Conservation (phyloP, 2,113 vertebrate species). For the Crotalus tigris region DNA sequence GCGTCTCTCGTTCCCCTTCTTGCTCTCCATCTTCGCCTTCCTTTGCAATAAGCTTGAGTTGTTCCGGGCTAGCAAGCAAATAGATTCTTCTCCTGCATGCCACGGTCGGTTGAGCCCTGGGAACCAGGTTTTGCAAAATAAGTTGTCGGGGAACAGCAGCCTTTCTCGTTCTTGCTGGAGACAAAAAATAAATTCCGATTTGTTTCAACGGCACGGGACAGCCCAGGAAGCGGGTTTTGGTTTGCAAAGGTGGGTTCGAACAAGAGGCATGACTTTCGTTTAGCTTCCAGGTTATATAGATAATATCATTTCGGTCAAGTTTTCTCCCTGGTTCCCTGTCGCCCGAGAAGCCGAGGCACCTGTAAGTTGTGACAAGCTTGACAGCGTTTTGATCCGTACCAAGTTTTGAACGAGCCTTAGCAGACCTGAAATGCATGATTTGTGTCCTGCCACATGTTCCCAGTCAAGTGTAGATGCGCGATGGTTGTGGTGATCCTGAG, state of each 20-base stretch:
- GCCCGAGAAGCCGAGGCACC: conserved; percentile 33
- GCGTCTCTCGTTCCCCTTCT: not conserved
- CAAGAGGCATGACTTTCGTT: conserved; percentile 35
- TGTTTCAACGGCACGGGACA: not conserved
- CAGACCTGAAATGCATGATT: conserved; percentile 58
- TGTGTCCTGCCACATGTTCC: conserved; percentile 59
- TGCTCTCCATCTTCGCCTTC: conserved; percentile 9
- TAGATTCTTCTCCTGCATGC: conserved; percentile 3
- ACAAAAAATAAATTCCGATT: too few species aligned
- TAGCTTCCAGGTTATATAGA: conserved; percentile 44
- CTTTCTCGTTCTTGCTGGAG: not conserved
- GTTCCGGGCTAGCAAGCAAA: not conserved
- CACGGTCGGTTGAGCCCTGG: conserved; percentile 15
- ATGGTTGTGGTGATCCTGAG: conserved; percentile 52
- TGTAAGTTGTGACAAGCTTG: conserved; percentile 51
- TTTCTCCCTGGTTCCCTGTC: conserved; percentile 48
- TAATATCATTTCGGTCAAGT: conserved; percentile 44
- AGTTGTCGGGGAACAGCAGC: conserved; percentile 9
- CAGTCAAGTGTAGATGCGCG: conserved; percentile 65
- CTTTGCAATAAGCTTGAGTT: not conserved
- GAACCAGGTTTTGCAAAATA: conserved; percentile 21
- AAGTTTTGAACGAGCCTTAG: conserved; percentile 48
- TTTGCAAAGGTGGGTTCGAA: not conserved
- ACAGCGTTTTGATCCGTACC: conserved; percentile 60
- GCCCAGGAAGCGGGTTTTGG: not conserved